phyloP scores from a whole-genome alignment of 2,888 invertebrate species.

The Tetragonisca angustula region DNA sequence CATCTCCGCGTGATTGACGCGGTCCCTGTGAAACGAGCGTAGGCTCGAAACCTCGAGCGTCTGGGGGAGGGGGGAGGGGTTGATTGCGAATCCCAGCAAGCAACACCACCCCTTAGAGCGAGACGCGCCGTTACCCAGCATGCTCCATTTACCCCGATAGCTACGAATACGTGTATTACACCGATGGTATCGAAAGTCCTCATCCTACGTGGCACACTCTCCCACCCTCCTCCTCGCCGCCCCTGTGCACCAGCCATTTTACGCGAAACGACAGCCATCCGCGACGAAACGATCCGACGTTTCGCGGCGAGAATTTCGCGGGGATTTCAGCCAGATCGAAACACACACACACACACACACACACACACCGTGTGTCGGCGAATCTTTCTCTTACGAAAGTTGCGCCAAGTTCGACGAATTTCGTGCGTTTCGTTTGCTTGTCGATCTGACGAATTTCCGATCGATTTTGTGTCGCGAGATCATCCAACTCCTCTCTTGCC shows the following conservation, averaged over 20 bases:
- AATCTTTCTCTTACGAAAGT: constrained; percentile 5
- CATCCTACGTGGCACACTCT: constrained; percentile 11
- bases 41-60: constrained; percentile 66
- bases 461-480: neutral
- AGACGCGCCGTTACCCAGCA: constrained; percentile 72
- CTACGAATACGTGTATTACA: constrained; percentile 74
- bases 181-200: constrained; percentile 62
- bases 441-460: neutral
- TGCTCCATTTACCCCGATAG: constrained; percentile 77
- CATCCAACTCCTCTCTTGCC: too few species aligned
- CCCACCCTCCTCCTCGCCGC: neutral
- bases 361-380: too few species aligned
- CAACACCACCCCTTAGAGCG: constrained; percentile 43
- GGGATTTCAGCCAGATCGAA: constrained; percentile 17
- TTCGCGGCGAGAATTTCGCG: constrained; percentile 40
- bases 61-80: constrained; percentile 27
- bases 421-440: neutral
- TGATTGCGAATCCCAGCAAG: constrained; percentile 46
- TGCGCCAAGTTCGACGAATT: neutral
- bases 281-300: constrained; percentile 56
- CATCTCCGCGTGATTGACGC: constrained; percentile 1
- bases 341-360: too few species aligned
- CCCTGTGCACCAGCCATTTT: constrained; percentile 31
- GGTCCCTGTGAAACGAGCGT: constrained; percentile 62
- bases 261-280: constrained; percentile 50